Evolutionary conservation across 1,140 invertebrate species (phyloP).

Genomic region (Schmidtea mediterranea): DNA sequence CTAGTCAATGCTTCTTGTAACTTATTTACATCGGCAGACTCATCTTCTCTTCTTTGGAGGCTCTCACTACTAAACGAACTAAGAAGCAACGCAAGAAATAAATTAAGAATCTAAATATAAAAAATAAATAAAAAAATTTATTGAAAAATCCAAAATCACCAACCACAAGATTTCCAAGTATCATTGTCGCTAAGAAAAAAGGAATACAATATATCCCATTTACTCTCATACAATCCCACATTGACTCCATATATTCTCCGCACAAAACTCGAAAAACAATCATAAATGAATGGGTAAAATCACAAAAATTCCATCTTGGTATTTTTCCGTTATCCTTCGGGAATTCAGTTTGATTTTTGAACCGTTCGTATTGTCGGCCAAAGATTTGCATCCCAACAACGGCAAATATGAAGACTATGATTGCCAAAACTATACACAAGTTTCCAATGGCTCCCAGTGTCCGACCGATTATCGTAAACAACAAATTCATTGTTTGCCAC

Average conservation of each 20-base stretch:
- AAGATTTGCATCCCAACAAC: constrained; percentile 94
- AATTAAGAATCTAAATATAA: constrained; percentile 49
- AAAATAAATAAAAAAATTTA: too few relatives aligned
- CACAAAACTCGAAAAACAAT: constrained; percentile 87
- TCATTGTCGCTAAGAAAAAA: constrained; percentile 80
- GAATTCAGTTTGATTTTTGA: constrained; percentile 14
- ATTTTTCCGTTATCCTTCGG: constrained; percentile 10
- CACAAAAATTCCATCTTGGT: constrained; percentile 84
- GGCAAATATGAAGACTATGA: constrained; percentile 94
- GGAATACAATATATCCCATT: constrained; percentile 63
- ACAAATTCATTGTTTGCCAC: constrained; percentile 83
- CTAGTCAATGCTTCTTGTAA: constrained; percentile 83
- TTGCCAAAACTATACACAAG: constrained; percentile 74
- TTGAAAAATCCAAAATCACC: too few relatives aligned
- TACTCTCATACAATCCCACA: constrained; percentile 88
- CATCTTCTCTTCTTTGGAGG: constrained; percentile 14
- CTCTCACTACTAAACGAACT: constrained; percentile 66
- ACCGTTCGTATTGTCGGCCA: constrained; percentile 50
- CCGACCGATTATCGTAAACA: constrained; percentile 89
- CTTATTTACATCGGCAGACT: constrained; percentile 82
- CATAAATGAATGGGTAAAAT: constrained; percentile 93
- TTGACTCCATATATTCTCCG: constrained; percentile 92
- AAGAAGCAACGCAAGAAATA: constrained; percentile 92
- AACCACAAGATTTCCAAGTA: constrained; percentile 90
- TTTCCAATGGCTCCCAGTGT: constrained; percentile 88